Evolutionary conservation across 2,797 vertebrate species (phyloP).

Genomic region (Rhinoraja longicauda): DNA sequence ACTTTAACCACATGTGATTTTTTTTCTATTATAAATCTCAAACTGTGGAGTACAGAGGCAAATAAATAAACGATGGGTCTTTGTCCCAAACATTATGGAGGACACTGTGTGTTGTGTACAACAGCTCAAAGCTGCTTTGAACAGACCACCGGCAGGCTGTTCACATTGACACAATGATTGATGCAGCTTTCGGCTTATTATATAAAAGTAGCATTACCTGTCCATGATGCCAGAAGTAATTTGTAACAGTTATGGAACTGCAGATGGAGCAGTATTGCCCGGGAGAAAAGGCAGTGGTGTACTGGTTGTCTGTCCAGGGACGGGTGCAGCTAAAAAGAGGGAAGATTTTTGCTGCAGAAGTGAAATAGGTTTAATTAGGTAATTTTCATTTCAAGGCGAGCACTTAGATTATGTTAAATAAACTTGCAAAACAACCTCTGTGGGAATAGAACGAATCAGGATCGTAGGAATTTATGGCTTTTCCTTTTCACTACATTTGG

Average conservation of each 20-base stretch:
- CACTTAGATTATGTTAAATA: not conserved
- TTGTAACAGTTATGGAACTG: not conserved
- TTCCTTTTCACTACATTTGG: too few relatives aligned
- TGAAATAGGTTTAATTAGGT: not conserved
- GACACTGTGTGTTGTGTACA: not conserved
- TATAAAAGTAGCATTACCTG: not conserved
- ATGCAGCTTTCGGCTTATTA: not conserved
- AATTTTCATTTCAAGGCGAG: not conserved
- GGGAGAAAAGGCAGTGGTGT: not conserved
- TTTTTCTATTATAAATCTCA: too few relatives aligned
- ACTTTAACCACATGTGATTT: too few relatives aligned
- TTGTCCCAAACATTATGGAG: too few relatives aligned
- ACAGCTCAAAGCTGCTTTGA: not conserved
- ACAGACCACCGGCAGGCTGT: not conserved
- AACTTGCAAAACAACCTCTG: not conserved
- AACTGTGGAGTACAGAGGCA: too few relatives aligned
- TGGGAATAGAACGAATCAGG: not conserved
- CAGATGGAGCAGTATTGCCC: not conserved
- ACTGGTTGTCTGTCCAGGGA: not conserved
- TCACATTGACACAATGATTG: constrained; percentile 30
- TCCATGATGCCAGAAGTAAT: not conserved
- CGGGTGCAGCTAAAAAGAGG: not conserved
- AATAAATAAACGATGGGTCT: too few relatives aligned
- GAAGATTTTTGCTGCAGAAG: not conserved
- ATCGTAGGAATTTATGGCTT: not conserved